phyloP scores from a whole-genome alignment of 1,140 invertebrate species.

The Ridgeia piscesae region DNA sequence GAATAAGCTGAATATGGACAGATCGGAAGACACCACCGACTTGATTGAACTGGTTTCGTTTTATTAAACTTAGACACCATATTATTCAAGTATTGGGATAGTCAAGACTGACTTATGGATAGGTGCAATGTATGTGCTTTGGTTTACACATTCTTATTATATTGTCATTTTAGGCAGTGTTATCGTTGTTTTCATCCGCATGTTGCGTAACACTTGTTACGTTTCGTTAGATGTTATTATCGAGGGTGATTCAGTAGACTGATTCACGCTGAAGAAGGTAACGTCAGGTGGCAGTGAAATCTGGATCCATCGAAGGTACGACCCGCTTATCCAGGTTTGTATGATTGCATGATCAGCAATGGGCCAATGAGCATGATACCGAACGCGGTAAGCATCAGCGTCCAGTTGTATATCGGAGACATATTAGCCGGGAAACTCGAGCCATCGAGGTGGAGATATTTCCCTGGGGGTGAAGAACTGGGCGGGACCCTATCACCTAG shows the following conservation, averaged over 20 bases:
- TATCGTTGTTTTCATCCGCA: not conserved
- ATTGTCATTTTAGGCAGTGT: not conserved
- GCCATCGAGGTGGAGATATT: not conserved
- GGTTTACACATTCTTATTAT: not conserved
- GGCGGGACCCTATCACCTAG: no score
- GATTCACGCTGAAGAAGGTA: no score
- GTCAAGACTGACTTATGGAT: not conserved
- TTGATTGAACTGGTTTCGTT: not conserved
- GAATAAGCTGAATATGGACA: not conserved
- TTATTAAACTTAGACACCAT: not conserved
- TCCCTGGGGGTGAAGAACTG: not conserved
- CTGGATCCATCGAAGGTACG: no score
- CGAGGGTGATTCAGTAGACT: no score
- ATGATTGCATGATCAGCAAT: no score
- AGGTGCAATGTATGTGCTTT: not conserved
- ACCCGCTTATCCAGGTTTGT: no score
- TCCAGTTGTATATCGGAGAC: not conserved
- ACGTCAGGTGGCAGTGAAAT: no score
- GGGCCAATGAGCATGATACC: not conserved
- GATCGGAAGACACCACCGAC: not conserved
- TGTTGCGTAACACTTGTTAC: not conserved
- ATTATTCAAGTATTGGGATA: not conserved
- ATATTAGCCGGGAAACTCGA: not conserved
- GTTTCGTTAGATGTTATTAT: not conserved
- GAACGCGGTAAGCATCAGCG: not conserved